phyloP scores from a whole-genome alignment of 1,140 invertebrate species.

The Pogonomyrmex californicus region DNA sequence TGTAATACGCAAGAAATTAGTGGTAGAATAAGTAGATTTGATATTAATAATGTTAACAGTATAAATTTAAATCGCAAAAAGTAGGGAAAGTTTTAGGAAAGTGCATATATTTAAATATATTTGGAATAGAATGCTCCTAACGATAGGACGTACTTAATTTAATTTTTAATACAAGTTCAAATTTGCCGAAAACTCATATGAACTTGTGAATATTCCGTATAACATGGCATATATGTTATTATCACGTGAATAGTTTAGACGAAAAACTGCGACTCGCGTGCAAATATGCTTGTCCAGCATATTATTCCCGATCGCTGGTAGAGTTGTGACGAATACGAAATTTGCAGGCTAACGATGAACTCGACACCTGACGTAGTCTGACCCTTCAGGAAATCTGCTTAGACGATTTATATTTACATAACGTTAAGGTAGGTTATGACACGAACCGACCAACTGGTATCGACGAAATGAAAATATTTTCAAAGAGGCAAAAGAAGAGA shows the following conservation, averaged over 20 bases:
- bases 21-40: too few relatives aligned
- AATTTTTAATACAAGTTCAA: slow-evolving; percentile 2
- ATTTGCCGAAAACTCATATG: neutral
- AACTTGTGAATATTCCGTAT: neutral
- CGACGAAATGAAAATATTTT: neutral
- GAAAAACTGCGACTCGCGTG: slow-evolving; percentile 35
- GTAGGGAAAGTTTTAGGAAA: too few relatives aligned
- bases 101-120: too few relatives aligned
- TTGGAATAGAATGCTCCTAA: too few relatives aligned
- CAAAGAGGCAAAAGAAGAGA: neutral
- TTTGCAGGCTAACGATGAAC: slow-evolving; percentile 33
- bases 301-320: slow-evolving; percentile 9
- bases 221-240: neutral
- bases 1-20: too few relatives aligned
- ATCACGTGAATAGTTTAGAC: slow-evolving; percentile 12
- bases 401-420: slow-evolving; percentile 46
- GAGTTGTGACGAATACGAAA: slow-evolving; percentile 36
- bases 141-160: neutral
- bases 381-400: slow-evolving; percentile 37
- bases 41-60: too few relatives aligned
- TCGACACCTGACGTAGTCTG: slow-evolving; percentile 22
- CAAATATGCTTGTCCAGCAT: slow-evolving; percentile 15
- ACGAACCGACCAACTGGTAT: neutral
- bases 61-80: too few relatives aligned
- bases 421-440: slow-evolving; percentile 43